A percentile compares a stretch with the other conserved stretches of the same genome.
Evolutionary conservation across 2,797 vertebrate genomes (phyloP).

Genomic region (Hafferia zeledoni): DNA sequence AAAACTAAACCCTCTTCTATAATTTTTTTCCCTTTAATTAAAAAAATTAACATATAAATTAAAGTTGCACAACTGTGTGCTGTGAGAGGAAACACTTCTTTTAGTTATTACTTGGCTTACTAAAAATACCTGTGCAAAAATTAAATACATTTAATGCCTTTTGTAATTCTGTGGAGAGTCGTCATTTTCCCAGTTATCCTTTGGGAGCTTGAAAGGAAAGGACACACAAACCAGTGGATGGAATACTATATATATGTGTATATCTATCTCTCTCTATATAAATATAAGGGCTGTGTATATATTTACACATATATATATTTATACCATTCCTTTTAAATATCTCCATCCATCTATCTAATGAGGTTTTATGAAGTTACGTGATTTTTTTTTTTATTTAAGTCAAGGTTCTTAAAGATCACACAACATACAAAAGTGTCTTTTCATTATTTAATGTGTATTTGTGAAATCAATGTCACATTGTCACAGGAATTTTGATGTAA

Average conservation of each 20-base stretch:
- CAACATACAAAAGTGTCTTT: background rate
- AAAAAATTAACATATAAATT: conserved; percentile 69
- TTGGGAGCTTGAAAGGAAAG: background rate
- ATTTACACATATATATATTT: too few species aligned
- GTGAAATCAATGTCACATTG: background rate
- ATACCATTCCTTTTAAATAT: background rate
- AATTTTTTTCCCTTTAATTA: conserved; percentile 23
- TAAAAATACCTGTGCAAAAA: background rate
- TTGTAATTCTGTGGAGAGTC: background rate
- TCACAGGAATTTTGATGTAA: rapidly evolving
- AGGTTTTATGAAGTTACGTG: rapidly evolving
- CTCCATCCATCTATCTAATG: background rate
- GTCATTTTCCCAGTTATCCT: background rate
- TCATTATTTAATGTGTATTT: rapidly evolving
- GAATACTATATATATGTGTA: background rate
- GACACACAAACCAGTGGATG: background rate
- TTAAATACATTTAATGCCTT: background rate
- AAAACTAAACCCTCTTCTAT: background rate
- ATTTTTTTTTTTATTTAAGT: background rate
- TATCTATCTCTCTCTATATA: background rate
- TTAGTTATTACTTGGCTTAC: conserved; percentile 11
- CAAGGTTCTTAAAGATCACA: background rate
- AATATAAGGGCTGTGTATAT: background rate
- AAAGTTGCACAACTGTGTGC: conserved; percentile 17
- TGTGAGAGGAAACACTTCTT: conserved; percentile 17